These are phyloP conservation scores for Aquatica leii DNA, from an alignment of 2,888 invertebrate species.

Conservation along the genomic window DNA sequence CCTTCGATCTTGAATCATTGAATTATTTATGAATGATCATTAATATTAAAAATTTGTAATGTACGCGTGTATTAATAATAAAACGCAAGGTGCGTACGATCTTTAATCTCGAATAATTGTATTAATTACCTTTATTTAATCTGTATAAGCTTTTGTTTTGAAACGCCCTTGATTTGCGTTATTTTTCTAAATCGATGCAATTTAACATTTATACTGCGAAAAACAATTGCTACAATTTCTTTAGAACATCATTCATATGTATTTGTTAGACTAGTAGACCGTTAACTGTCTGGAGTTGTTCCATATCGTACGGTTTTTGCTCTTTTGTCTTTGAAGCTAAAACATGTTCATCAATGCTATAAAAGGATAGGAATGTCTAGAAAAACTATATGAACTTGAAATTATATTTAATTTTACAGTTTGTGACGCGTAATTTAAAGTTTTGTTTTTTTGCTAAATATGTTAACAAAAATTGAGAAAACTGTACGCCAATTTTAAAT, in stretches of 20 bases:
- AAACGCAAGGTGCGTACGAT: too few species aligned
- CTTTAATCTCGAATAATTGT: too few species aligned
- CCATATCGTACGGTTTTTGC: conserved; percentile 19
- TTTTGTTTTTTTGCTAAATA: background rate
- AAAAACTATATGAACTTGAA: conserved; percentile 10
- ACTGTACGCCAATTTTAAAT: conserved; percentile 4
- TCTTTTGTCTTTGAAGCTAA: conserved; percentile 18
- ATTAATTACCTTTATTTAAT: too few species aligned
- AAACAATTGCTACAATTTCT: background rate
- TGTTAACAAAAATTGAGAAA: conserved; percentile 3
- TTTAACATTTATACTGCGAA: background rate
- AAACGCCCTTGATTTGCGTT: too few species aligned
- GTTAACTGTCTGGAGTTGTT: conserved; percentile 24
- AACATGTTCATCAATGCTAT: conserved; percentile 10
- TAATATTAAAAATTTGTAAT: too few species aligned
- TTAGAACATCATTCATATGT: conserved; percentile 3
- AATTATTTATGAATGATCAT: too few species aligned
- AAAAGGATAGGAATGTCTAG: conserved; percentile 16
- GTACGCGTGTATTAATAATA: too few species aligned
- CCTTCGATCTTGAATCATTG: too few species aligned
- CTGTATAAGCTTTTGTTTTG: too few species aligned
- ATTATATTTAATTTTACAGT: background rate
- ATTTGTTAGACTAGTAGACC: conserved; percentile 22
- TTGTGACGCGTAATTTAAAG: background rate
- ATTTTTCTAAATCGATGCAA: too few species aligned